phyloP scores from a whole-genome alignment of 2,113 vertebrate genomes.

The Echinops telfairi region DNA sequence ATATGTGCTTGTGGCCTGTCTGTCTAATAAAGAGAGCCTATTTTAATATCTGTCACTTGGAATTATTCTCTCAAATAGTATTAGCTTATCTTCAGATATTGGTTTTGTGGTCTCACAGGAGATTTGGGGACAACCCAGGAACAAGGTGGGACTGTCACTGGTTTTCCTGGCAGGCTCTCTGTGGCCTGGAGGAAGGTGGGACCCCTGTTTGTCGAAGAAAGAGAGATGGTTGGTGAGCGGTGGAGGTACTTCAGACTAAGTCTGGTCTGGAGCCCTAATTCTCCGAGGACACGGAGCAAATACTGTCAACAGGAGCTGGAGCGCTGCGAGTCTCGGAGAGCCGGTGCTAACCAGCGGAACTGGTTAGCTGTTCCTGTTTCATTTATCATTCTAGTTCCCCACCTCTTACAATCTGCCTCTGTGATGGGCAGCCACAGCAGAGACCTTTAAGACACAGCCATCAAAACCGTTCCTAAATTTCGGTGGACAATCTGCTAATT shows the following conservation, averaged over 20 bases:
- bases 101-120: not conserved
- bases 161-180: not conserved
- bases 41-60: slow-evolving; percentile 30
- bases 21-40: slow-evolving; percentile 74
- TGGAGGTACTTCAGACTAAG: not conserved
- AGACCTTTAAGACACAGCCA: not conserved
- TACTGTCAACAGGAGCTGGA: not conserved
- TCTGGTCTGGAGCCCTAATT: not conserved
- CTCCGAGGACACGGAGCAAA: not conserved
- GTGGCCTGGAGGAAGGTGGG: not conserved
- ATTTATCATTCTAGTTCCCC: no score
- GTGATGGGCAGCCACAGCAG: no score
- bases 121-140: not conserved
- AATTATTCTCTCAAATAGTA: not conserved
- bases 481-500: not conserved
- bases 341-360: not conserved
- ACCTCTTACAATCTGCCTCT: no score
- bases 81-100: not conserved
- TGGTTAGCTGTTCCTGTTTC: no score
- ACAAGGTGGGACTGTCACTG: not conserved
- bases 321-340: not conserved
- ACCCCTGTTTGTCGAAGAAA: not conserved
- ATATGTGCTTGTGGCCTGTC: slow-evolving; percentile 2
- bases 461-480: not conserved
- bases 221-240: not conserved